Evolutionary conservation across 2,113 vertebrate genomes (phyloP), one percentile per base, ranked within the genome.

Genomic region (Porphyrio hochstetteri): DNA sequence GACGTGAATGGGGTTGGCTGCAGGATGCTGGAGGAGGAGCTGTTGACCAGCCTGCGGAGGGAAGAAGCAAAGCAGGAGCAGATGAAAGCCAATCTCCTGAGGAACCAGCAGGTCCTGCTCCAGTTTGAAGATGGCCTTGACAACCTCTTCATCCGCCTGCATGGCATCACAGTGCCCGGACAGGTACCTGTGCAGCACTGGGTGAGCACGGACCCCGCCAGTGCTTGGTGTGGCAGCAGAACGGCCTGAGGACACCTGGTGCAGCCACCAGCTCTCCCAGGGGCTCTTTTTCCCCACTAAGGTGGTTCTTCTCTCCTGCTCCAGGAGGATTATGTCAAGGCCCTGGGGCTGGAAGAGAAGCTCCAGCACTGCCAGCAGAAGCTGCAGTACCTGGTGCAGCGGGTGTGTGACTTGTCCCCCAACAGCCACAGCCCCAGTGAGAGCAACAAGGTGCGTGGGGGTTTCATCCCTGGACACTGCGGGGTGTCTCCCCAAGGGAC

Each of bases 211-310:
- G 2, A 68, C 56, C 61, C 44, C 0, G 0, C 25, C 6, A 0
- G 10, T 15, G 48, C 40, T 35, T 9, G 35, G 21, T 36, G 61
- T 12, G 15, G 57, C 35, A 33, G 4, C 2, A 1, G 33, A 24
- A 5, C 38, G 7, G 29, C 0, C 0, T 0, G 0, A 78, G 57
- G 36, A 44, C n/a, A 2, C 9, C 36, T 15, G 40, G 23, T 24
- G 55, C 60, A 9, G 70, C 85, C 65, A 40, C 53, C 7, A 0
- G 8, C 7, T 27, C 20, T 76, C 10, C 21, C 6, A 15, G 44
- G 7, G 18, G 9, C 11, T 40, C 8, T 1, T 57, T 77, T 56
- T 67, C 18, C 9, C 35, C 59, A 38, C 28, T 48, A 2, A 19
- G 14, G 46, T 1, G 7, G 13, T 21, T 31, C 3, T 50, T 71